A percentile compares a stretch with the other conserved stretches of the same genome.
Evolutionary conservation across 2,888 invertebrate species (phyloP).

Genomic region (Odontocolon sp.): DNA sequence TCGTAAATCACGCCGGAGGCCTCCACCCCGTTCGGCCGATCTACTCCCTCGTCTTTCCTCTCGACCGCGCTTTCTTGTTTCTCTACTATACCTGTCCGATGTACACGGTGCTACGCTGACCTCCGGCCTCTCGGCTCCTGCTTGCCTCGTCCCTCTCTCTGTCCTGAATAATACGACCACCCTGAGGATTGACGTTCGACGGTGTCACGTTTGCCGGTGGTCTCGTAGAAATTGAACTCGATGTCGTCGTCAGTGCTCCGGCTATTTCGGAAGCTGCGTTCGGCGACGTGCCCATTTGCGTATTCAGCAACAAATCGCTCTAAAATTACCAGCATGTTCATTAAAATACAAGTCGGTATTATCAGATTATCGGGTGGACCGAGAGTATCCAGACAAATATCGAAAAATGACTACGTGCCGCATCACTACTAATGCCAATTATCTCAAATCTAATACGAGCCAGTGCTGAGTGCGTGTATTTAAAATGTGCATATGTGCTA

Average conservation of each 20-base stretch:
- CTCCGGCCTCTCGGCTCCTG: slow-evolving; percentile 74
- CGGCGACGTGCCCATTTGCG: slow-evolving; percentile 63
- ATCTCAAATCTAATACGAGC: slow-evolving; percentile 42
- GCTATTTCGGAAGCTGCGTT: slow-evolving; percentile 44
- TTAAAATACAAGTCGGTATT: slow-evolving; percentile 1
- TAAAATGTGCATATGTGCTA: slow-evolving; percentile 60
- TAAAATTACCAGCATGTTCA: slow-evolving; percentile 58
- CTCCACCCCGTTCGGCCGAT: background rate
- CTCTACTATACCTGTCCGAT: slow-evolving; percentile 77
- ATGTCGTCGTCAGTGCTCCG: slow-evolving; percentile 48
- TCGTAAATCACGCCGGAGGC: slow-evolving; percentile 65
- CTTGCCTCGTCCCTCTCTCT: slow-evolving; percentile 75
- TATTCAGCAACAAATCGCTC: slow-evolving; percentile 68
- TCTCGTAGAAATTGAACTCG: slow-evolving; percentile 52
- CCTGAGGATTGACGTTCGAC: slow-evolving; percentile 71
- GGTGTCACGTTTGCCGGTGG: slow-evolving; percentile 68
- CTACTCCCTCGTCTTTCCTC: background rate
- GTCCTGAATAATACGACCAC: slow-evolving; percentile 75
- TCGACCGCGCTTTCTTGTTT: slow-evolving; percentile 20
- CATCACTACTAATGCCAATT: slow-evolving; percentile 43
- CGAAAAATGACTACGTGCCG: slow-evolving; percentile 62
- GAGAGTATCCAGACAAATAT: slow-evolving; percentile 37
- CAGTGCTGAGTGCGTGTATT: slow-evolving; percentile 61
- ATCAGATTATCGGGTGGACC: background rate
- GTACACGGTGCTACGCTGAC: slow-evolving; percentile 77